These are phyloP conservation scores for Pygmarrhopalites habei DNA, from an alignment of 1,140 invertebrate genomes.

Conservation along the genomic window DNA sequence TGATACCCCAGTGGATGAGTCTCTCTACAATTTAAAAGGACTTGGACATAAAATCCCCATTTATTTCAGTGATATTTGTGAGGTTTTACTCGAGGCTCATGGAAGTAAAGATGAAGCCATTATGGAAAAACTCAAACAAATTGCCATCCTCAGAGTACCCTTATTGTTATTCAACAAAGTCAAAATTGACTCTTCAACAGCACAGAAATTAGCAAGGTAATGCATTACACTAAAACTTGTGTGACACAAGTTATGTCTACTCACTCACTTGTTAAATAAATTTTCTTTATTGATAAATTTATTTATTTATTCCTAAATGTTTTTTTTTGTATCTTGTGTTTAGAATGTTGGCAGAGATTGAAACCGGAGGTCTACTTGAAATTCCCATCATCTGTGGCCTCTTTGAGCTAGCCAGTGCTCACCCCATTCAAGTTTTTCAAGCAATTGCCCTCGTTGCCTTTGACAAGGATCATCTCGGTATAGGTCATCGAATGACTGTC, in stretches of 20 bases:
- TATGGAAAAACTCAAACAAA: conserved; percentile 18
- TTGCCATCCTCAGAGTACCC: conserved; percentile 24
- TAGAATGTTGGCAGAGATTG: conserved; percentile 21
- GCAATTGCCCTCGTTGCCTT: conserved; percentile 12
- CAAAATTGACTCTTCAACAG: conserved; percentile 24
- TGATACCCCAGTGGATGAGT: conserved; percentile 12
- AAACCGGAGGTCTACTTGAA: conserved; percentile 10
- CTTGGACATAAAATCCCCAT: conserved; percentile 15
- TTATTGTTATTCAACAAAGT: conserved; percentile 20
- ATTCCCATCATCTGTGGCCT: conserved; percentile 23
- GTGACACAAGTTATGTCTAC: too few relatives aligned
- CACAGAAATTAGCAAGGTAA: conserved; percentile 14
- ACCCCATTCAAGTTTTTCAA: conserved; percentile 24
- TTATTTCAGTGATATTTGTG: conserved; percentile 32
- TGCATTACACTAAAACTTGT: too few relatives aligned
- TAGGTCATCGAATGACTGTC: conserved; percentile 19
- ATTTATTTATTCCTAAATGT: too few relatives aligned
- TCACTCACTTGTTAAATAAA: not conserved
- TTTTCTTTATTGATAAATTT: not conserved
- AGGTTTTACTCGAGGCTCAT: conserved; percentile 16
- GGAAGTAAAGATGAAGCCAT: conserved; percentile 22
- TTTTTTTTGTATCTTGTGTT: not conserved
- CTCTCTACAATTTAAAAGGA: conserved; percentile 12
- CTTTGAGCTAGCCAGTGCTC: conserved; percentile 16
- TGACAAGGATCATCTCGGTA: conserved; percentile 24